Evolutionary conservation across 2,888 invertebrate genomes (phyloP).

Genomic region (Drosophila imparisetae): DNA sequence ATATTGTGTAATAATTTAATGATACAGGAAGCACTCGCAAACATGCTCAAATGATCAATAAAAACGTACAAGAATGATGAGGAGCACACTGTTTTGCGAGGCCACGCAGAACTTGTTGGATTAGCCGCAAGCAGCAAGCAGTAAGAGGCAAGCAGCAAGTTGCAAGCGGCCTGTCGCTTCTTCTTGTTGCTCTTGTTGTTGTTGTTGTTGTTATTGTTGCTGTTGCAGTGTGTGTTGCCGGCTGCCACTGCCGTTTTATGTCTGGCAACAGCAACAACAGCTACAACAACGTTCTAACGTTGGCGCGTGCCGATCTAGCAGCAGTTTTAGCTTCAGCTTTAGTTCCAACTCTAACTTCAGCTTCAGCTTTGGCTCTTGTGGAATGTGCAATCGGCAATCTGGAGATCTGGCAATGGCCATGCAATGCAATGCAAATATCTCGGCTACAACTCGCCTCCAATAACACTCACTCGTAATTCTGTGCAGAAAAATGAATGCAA

Average conservation of each 20-base stretch:
- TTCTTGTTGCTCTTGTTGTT: slow-evolving; percentile 25
- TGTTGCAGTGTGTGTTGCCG: slow-evolving; percentile 7
- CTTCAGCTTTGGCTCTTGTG: slow-evolving; percentile 42
- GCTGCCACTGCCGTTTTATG: slow-evolving; percentile 22
- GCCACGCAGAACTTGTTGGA: slow-evolving; percentile 69
- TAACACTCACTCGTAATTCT: slow-evolving; percentile 61
- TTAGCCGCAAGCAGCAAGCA: slow-evolving; percentile 73
- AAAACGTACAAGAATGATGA: slow-evolving; percentile 68
- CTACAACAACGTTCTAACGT: slow-evolving; percentile 58
- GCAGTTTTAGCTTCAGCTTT: slow-evolving; percentile 13
- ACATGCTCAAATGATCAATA: slow-evolving; percentile 80
- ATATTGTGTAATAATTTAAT: slow-evolving; percentile 79
- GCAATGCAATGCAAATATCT: slow-evolving; percentile 27
- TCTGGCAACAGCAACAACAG: slow-evolving; percentile 21
- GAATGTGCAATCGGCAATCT: slow-evolving; percentile 72
- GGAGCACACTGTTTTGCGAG: slow-evolving; percentile 44
- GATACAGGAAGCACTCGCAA: slow-evolving; percentile 80
- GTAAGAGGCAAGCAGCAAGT: slow-evolving; percentile 67
- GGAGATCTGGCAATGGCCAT: slow-evolving; percentile 45
- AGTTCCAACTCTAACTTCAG: slow-evolving; percentile 1
- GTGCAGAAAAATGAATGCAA: slow-evolving; percentile 77
- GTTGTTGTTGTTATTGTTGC: background rate
- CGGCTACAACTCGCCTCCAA: slow-evolving; percentile 43
- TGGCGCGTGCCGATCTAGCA: slow-evolving; percentile 72
- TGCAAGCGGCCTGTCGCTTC: slow-evolving; percentile 27